Conservation (phyloP, 2,797 vertebrate genomes). For the Trematomus bernacchii region DNA sequence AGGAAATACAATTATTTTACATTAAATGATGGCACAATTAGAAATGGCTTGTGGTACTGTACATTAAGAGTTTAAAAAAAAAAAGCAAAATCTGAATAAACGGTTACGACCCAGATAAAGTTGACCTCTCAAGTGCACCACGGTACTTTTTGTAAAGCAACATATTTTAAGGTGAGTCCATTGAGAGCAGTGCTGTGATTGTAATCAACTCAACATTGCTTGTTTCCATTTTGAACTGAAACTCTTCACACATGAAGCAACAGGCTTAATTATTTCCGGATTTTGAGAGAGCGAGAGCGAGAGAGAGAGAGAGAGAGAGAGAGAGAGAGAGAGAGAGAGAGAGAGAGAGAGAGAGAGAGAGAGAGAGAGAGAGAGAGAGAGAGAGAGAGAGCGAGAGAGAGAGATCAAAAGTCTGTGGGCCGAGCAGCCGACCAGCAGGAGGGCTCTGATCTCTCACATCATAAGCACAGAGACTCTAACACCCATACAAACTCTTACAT, state of each 20-base stretch:
- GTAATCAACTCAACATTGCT: not conserved
- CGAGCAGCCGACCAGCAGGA: constrained; percentile 49
- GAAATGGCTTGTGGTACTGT: not conserved
- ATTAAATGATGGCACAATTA: not conserved
- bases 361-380: not conserved
- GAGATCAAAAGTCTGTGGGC: constrained; percentile 48
- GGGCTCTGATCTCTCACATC: constrained; percentile 61
- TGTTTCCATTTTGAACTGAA: constrained; percentile 6
- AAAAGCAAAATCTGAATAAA: too few species aligned
- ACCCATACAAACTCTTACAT: not conserved
- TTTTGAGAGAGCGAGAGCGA: too few species aligned
- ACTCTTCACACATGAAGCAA: not conserved
- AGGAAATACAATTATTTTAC: not conserved
- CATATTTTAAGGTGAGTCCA: not conserved
- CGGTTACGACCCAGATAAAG: not conserved
- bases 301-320: too few species aligned
- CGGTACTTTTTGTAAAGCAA: not conserved
- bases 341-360: not conserved
- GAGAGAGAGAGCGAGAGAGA: constrained; percentile 2
- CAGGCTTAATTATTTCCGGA: too few species aligned
- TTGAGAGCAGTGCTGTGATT: not conserved
- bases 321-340: too few species aligned
- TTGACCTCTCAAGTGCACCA: not conserved
- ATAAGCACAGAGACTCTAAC: constrained; percentile 34
- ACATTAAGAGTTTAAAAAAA: too few species aligned